Percentiles rank a stretch among this genome's conserved stretches.
These are phyloP conservation scores for Scaptomyza graminum DNA, from an alignment of 1,140 invertebrate species.

Conservation along the genomic window DNA sequence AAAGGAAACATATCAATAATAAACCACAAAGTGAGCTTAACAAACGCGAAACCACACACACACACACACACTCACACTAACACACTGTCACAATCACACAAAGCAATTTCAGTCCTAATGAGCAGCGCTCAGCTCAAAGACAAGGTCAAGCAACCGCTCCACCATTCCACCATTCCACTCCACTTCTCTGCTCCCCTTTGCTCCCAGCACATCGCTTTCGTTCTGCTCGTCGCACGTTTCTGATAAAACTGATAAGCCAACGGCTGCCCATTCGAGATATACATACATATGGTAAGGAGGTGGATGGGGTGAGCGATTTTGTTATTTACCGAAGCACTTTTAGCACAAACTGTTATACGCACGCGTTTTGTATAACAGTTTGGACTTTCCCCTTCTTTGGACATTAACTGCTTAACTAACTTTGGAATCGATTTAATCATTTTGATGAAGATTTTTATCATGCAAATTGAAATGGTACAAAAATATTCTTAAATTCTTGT, in stretches of 20 bases:
- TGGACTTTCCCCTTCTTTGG: neutral
- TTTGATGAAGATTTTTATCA: too few relatives aligned
- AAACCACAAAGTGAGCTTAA: slow-evolving; percentile 52
- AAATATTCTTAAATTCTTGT: too few relatives aligned
- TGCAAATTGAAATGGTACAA: too few relatives aligned
- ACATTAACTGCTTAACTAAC: neutral
- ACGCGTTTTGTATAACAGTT: slow-evolving; percentile 42
- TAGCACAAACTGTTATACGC: slow-evolving; percentile 66
- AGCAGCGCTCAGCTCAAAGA: slow-evolving; percentile 52
- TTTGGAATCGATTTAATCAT: too few relatives aligned
- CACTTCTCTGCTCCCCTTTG: neutral
- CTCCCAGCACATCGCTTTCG: slow-evolving; percentile 1
- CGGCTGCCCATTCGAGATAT: slow-evolving; percentile 19
- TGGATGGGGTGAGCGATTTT: neutral
- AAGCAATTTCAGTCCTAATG: slow-evolving; percentile 68
- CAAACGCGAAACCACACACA: slow-evolving; percentile 29
- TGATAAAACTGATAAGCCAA: slow-evolving; percentile 73
- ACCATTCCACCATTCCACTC: neutral
- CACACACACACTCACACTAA: neutral
- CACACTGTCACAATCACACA: slow-evolving; percentile 20
- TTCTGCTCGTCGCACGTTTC: neutral
- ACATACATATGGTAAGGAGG: too few relatives aligned
- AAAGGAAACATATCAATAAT: slow-evolving; percentile 33
- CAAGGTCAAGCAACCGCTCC: slow-evolving; percentile 55
- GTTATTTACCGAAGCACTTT: slow-evolving; percentile 17